Percentiles rank a stretch among this genome's conserved stretches.
Conservation (phyloP, 1,140 invertebrate genomes). For the Tenebrio molitor region DNA sequence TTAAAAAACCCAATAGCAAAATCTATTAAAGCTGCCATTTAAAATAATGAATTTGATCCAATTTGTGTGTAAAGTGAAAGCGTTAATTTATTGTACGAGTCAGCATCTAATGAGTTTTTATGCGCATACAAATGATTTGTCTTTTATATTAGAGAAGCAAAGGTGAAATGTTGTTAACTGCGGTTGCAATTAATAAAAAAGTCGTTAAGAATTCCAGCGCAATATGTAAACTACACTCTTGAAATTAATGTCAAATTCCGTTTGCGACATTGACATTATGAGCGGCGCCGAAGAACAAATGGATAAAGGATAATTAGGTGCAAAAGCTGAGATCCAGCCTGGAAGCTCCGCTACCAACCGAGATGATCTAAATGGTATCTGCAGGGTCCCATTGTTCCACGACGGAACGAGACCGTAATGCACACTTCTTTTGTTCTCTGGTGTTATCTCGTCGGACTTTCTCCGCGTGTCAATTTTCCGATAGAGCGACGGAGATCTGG, state of each 20-base stretch:
- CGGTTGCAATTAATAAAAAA: background rate
- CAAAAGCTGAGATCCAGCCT: too few relatives aligned
- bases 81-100: slow-evolving; percentile 24
- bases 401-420: background rate
- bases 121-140: slow-evolving; percentile 30
- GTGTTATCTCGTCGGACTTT: background rate
- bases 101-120: slow-evolving; percentile 35
- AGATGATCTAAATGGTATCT: slow-evolving; percentile 1
- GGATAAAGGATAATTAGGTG: too few relatives aligned
- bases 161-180: slow-evolving; percentile 20
- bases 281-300: slow-evolving; percentile 6
- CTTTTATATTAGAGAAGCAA: slow-evolving; percentile 10
- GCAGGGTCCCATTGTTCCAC: slow-evolving; percentile 14
- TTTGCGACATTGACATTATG: slow-evolving; percentile 14
- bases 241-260: slow-evolving; percentile 3
- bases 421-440: slow-evolving; percentile 20
- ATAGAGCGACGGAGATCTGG: background rate
- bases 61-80: slow-evolving; percentile 29
- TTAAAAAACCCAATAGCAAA: background rate
- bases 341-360: slow-evolving; percentile 12
- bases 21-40: slow-evolving; percentile 24
- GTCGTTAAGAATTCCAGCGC: background rate
- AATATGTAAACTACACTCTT: background rate
- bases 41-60: slow-evolving; percentile 35
- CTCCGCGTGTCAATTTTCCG: background rate